Conservation (phyloP, 2,797 vertebrate genomes). For the Apogon talboti region DNA sequence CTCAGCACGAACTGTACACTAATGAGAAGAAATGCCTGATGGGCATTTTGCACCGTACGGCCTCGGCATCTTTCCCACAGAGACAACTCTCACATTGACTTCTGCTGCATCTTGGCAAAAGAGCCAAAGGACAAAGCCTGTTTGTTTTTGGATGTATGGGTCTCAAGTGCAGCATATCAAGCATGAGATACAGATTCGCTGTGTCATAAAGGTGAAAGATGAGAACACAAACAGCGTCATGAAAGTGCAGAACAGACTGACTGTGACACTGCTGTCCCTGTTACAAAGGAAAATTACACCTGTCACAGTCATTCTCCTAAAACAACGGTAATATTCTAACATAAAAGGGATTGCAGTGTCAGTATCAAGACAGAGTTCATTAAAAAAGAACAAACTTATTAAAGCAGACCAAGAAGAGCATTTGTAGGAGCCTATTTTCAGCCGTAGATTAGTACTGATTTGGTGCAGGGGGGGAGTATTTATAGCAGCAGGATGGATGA, state of each 20-base stretch:
- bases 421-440: constrained; percentile 15
- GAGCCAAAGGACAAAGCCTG: constrained; percentile 18
- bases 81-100: constrained; percentile 25
- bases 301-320: not conserved
- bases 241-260: not conserved
- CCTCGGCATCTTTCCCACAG: constrained; percentile 17
- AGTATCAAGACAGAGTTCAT: not conserved
- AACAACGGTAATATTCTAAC: not conserved
- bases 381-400: not conserved
- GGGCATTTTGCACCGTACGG: constrained; percentile 40
- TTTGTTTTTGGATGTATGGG: not conserved
- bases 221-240: constrained; percentile 17
- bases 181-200: constrained; percentile 21
- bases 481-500: constrained; percentile 1
- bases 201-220: constrained; percentile 26
- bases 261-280: not conserved
- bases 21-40: constrained; percentile 60
- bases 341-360: not conserved
- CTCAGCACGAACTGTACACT: constrained; percentile 30
- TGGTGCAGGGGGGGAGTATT: constrained; percentile 12
- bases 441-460: constrained; percentile 1
- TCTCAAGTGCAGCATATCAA: not conserved
- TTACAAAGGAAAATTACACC: not conserved
- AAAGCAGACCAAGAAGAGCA: not conserved
- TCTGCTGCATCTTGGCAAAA: constrained; percentile 16